Conservation (phyloP, 2,888 invertebrate genomes). For the Cheilosia pagana region DNA sequence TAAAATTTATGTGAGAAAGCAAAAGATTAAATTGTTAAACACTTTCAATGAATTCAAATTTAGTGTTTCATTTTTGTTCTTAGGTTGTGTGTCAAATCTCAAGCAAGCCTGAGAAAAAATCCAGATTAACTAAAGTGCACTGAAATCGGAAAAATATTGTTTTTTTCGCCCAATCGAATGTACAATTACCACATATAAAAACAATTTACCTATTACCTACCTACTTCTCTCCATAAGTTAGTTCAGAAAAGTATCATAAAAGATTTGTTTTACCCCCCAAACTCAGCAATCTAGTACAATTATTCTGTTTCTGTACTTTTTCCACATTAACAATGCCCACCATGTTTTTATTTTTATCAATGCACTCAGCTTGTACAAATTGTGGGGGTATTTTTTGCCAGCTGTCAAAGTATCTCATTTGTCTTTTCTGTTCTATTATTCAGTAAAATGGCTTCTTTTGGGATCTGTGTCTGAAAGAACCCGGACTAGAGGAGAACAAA, state of each 20-base stretch:
- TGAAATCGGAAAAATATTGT: too few relatives aligned
- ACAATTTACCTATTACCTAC: too few relatives aligned
- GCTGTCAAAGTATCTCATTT: slow-evolving; percentile 62
- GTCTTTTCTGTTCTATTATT: slow-evolving; percentile 6
- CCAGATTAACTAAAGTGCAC: too few relatives aligned
- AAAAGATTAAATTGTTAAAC: too few relatives aligned
- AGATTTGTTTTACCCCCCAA: neutral
- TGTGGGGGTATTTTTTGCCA: slow-evolving; percentile 35
- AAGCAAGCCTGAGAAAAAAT: too few relatives aligned
- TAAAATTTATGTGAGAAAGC: too few relatives aligned
- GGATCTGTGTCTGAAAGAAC: slow-evolving; percentile 24
- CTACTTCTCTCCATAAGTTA: too few relatives aligned
- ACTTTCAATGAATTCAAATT: too few relatives aligned
- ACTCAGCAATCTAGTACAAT: slow-evolving; percentile 41
- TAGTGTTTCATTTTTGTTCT: too few relatives aligned
- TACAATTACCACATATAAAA: too few relatives aligned
- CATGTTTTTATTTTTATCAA: slow-evolving; percentile 6
- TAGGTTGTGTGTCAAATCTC: too few relatives aligned
- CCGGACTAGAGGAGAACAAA: slow-evolving; percentile 48
- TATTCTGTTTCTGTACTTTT: slow-evolving; percentile 10
- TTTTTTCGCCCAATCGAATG: too few relatives aligned
- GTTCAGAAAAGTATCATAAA: neutral
- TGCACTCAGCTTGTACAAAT: slow-evolving; percentile 16
- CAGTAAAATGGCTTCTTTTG: slow-evolving; percentile 60
- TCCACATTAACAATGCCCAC: slow-evolving; percentile 41